Base-by-base conservation (phyloP, 2,113 vertebrate genomes). In the Fregetta grallaria region DNA sequence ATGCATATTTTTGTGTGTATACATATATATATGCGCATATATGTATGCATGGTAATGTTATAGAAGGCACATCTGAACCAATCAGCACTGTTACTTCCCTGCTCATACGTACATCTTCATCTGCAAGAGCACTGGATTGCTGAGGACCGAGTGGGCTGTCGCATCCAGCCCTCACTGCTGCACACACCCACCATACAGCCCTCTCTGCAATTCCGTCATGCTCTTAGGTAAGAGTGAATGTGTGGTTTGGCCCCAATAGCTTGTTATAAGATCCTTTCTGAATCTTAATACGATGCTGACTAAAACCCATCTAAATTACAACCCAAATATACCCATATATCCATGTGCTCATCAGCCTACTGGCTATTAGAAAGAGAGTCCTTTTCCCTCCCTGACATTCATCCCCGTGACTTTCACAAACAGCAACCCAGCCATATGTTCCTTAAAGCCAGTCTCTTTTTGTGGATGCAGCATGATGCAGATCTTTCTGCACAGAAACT, bases 381-480 rank as follows among this genome's bases (percentile, higher is more conserved):
- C 63, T 49, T 34, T 7, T 68, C 15, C 50, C 15, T 22, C 32
- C 23, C n/a, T 11, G 44, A 15, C 23, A 15, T n/a, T 36, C 27
- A 74, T 13, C 21, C 14, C 52, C 26, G 15, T 13, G 34, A 15
- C 45, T 27, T 11, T 13, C 80, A 27, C 15, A 22, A 56, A 8
- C 3, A 10, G 56, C 17, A 58, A 6, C 13, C 19, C 23, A 27
- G 22, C 26, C 0, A 0, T 10, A 26, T 36, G 23, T 11, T 72
- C 81, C 42, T 25, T 13, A 16, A 19, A 27, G 27, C 10, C 6
- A 10, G 12, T 8, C 56, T 13, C 63, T 32, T 50, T 13, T 29
- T 7, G 36, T 25, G 16, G 29, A 21, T 53, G 29, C 52, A 27
- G 18, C 26, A 6, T 5, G 16, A 27, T 15, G 23, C 30, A 21